Conservation (phyloP, 2,888 invertebrate species). For the Andrena marginata region DNA sequence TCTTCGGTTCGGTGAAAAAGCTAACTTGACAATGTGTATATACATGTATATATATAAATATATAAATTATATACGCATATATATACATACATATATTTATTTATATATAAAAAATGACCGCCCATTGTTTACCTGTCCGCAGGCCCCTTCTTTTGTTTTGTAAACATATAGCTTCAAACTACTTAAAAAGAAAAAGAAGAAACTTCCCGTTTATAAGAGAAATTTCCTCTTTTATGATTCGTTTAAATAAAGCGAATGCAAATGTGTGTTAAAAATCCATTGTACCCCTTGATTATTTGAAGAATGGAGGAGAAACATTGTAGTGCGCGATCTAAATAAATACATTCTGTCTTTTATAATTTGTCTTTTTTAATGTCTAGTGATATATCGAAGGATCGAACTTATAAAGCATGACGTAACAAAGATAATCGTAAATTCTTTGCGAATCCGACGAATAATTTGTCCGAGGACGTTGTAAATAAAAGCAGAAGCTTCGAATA, state of each 20-base stretch:
- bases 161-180: conserved; percentile 49
- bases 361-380: not conserved
- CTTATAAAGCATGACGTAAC: conserved; percentile 5
- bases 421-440: not conserved
- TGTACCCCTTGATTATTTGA: conserved; percentile 63
- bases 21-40: conserved; percentile 78
- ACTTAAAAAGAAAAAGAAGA: conserved; percentile 27
- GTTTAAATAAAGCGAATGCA: conserved; percentile 48
- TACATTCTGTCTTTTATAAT: not conserved
- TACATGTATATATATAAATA: conserved; percentile 59
- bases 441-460: not conserved
- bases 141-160: conserved; percentile 49
- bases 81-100: conserved; percentile 49
- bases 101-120: conserved; percentile 64
- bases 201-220: conserved; percentile 29
- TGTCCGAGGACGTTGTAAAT: conserved; percentile 1
- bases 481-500: conserved; percentile 12
- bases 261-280: conserved; percentile 58
- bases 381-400: conserved; percentile 18
- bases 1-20: conserved; percentile 80
- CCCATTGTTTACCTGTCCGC: conserved; percentile 57
- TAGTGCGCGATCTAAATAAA: conserved; percentile 31
- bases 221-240: conserved; percentile 26
- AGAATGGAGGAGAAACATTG: conserved; percentile 75
- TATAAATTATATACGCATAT: conserved; percentile 44